Conservation (phyloP, 2,888 invertebrate genomes). For the Mythimna ferrago region DNA sequence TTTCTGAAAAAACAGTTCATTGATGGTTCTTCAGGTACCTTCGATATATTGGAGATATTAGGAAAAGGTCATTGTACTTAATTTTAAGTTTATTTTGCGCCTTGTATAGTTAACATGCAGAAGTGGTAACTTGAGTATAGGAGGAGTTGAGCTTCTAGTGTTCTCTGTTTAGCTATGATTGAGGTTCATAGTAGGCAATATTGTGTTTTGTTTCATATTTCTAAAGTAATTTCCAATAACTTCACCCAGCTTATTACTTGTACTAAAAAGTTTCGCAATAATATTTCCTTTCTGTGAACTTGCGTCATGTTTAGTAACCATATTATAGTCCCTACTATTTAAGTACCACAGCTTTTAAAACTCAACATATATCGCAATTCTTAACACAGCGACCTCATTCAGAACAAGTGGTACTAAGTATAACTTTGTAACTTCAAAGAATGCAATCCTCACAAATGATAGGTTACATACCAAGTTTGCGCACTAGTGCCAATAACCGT, state of each 20-base stretch:
- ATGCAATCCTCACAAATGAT: constrained; percentile 54
- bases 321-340: not conserved
- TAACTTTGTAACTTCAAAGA: constrained; percentile 47
- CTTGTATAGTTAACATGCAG: too few relatives aligned
- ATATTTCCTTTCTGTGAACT: constrained; percentile 1
- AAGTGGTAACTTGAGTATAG: not conserved
- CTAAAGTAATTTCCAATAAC: constrained; percentile 15
- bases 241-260: constrained; percentile 7
- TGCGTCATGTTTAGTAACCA: not conserved
- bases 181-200: not conserved
- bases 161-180: not conserved
- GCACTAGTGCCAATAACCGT: constrained; percentile 45
- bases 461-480: constrained; percentile 38
- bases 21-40: too few relatives aligned
- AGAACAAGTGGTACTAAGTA: constrained; percentile 14
- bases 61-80: too few relatives aligned
- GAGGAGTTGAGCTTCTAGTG: not conserved
- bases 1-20: too few relatives aligned
- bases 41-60: too few relatives aligned
- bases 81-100: too few relatives aligned
- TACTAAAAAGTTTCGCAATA: constrained; percentile 14
- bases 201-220: not conserved
- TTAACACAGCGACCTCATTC: constrained; percentile 6
- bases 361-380: not conserved
- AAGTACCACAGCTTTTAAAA: constrained; percentile 19